A percentile compares a stretch with the other conserved stretches of the same genome.
These are phyloP conservation scores for Dromas ardeola DNA, from an alignment of 2,113 vertebrate species.

Conservation along the genomic window DNA sequence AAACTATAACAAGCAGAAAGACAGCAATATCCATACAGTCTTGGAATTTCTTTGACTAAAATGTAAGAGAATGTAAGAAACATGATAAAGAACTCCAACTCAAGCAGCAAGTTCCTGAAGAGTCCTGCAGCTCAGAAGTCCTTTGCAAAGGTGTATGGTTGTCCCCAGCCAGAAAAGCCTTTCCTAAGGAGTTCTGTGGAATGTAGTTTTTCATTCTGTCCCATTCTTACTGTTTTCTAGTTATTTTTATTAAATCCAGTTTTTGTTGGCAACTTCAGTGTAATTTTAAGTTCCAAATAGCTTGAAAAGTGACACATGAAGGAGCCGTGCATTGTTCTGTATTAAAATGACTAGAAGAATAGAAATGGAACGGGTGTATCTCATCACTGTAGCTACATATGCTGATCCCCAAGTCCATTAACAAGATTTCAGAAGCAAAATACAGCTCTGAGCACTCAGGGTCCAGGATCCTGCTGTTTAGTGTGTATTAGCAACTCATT, in stretches of 20 bases:
- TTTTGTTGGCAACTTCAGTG: not conserved
- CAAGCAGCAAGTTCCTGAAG: not conserved
- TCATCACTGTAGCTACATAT: not conserved
- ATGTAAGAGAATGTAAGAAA: not conserved
- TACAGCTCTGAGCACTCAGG: not conserved
- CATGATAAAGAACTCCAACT: not conserved
- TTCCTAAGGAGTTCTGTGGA: not conserved
- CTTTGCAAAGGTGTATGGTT: not conserved
- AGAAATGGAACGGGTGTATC: not conserved
- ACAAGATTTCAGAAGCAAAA: not conserved
- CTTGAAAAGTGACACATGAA: not conserved
- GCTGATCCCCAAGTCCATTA: not conserved
- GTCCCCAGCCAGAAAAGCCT: not conserved
- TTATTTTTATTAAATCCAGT: not conserved
- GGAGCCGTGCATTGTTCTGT: not conserved
- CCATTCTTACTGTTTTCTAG: not conserved
- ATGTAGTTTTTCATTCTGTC: not conserved
- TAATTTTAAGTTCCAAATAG: not conserved
- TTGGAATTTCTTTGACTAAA: not conserved
- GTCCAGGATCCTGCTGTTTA: not conserved
- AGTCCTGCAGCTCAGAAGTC: not conserved
- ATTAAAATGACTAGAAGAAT: not conserved
- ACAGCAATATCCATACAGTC: not conserved
- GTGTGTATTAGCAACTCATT: not conserved
- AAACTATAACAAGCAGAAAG: not conserved